phyloP scores from a whole-genome alignment of 2,797 vertebrate species.

The Setipinna tenuifilis region DNA sequence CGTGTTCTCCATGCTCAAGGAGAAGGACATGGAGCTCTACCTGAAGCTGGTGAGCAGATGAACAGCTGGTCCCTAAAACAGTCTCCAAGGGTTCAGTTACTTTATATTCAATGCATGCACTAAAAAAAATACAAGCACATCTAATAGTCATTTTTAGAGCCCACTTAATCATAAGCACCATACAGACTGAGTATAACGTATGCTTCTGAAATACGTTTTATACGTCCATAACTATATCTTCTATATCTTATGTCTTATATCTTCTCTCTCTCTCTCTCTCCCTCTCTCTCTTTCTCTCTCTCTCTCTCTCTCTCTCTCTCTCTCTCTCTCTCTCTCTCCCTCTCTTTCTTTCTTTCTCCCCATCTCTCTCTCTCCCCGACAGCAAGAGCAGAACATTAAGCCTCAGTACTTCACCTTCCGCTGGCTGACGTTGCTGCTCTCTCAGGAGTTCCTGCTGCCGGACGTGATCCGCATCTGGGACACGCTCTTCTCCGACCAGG shows the following conservation, averaged over 20 bases:
- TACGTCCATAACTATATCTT: not conserved
- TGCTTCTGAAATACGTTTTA: no score
- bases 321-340: no score
- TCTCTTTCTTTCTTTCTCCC: no score
- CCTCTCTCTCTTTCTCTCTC: no score
- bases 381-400: conserved; percentile 99
- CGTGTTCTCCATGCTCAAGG: conserved; percentile 92
- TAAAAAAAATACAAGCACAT: no score
- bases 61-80: no score
- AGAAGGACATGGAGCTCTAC: conserved; percentile 91
- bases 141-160: no score
- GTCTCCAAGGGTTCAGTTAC: no score
- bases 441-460: conserved; percentile 96
- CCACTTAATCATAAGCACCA: no score
- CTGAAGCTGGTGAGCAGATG: conserved; percentile 83
- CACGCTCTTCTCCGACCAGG: conserved; percentile 90
- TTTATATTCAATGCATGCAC: no score
- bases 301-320: no score
- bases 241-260: not conserved
- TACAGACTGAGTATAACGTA: no score
- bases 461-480: conserved; percentile 99
- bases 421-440: conserved; percentile 94
- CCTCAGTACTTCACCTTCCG: conserved; percentile 99
- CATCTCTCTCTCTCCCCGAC: conserved; percentile 30
- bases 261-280: not conserved